phyloP scores from a whole-genome alignment of 2,888 invertebrate species.

The Idaea aversata region DNA sequence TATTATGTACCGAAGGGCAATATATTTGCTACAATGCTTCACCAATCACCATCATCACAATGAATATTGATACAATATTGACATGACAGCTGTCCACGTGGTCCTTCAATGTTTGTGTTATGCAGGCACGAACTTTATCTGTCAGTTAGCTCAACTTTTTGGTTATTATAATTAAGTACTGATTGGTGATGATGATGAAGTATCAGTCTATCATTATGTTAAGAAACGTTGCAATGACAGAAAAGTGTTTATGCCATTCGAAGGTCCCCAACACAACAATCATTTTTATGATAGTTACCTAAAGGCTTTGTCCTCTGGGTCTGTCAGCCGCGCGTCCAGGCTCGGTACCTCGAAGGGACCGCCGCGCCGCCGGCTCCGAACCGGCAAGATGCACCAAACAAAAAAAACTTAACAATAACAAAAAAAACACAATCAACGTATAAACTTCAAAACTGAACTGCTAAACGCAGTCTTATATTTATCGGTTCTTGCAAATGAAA shows the following conservation, averaged over 20 bases:
- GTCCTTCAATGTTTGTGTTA: slow-evolving; percentile 15
- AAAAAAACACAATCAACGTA: slow-evolving; percentile 76
- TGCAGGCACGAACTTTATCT: slow-evolving; percentile 12
- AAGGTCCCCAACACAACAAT: slow-evolving; percentile 29
- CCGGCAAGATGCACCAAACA: slow-evolving; percentile 79
- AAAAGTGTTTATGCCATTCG: slow-evolving; percentile 35
- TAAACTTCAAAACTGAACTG: slow-evolving; percentile 71
- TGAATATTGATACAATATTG: slow-evolving; percentile 13
- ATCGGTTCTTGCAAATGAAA: slow-evolving; percentile 60
- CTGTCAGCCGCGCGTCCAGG: slow-evolving; percentile 69
- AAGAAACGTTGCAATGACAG: slow-evolving; percentile 50
- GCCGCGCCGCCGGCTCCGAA: slow-evolving; percentile 66
- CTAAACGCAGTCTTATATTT: slow-evolving; percentile 61
- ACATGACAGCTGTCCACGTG: slow-evolving; percentile 28
- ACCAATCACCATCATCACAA: neutral
- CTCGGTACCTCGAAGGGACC: slow-evolving; percentile 68
- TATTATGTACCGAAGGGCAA: neutral
- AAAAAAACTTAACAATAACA: slow-evolving; percentile 79
- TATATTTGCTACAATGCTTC: neutral
- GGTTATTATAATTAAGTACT: neutral
- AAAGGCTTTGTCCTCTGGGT: slow-evolving; percentile 74
- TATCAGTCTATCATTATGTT: slow-evolving; percentile 41
- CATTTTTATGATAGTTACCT: slow-evolving; percentile 64
- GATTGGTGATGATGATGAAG: neutral
- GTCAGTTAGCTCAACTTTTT: slow-evolving; percentile 13